These are phyloP conservation scores for Hippocampus zosterae DNA, from an alignment of 2,113 vertebrate genomes.

Conservation along the genomic window DNA sequence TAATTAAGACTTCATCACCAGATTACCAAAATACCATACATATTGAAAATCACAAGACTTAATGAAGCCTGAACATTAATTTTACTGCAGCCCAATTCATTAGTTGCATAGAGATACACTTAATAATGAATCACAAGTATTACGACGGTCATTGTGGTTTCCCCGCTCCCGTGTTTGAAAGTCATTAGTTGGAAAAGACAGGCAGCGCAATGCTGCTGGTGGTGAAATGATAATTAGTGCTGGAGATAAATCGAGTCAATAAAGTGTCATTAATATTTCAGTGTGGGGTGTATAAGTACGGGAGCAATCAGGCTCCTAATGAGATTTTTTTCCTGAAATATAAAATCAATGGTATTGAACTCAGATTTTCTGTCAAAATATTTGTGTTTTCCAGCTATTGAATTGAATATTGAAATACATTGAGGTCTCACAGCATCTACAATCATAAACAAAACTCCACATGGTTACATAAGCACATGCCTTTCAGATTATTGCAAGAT, in stretches of 20 bases:
- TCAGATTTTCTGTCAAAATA: slow-evolving; percentile 37
- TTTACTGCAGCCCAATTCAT: slow-evolving; percentile 7
- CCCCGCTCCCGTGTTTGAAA: slow-evolving; percentile 20
- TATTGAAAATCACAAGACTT: slow-evolving; percentile 2
- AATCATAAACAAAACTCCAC: slow-evolving; percentile 11
- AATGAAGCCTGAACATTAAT: slow-evolving; percentile 10
- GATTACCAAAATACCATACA: slow-evolving; percentile 5
- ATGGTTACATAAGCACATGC: background rate
- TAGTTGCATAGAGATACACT: slow-evolving; percentile 2
- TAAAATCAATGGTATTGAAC: slow-evolving; percentile 46
- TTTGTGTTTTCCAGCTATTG: background rate
- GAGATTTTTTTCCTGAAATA: slow-evolving; percentile 53
- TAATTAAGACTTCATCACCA: slow-evolving; percentile 3
- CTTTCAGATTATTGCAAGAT: background rate
- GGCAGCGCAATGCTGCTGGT: slow-evolving; percentile 52
- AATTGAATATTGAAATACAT: no score
- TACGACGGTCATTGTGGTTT: slow-evolving; percentile 3
- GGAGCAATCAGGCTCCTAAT: slow-evolving; percentile 68
- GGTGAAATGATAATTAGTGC: slow-evolving; percentile 65
- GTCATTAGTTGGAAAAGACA: slow-evolving; percentile 48
- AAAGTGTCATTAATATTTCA: slow-evolving; percentile 71
- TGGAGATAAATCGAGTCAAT: slow-evolving; percentile 65
- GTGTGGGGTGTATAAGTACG: slow-evolving; percentile 67
- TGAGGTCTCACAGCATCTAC: slow-evolving; percentile 4
- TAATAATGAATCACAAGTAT: slow-evolving; percentile 4